These are phyloP conservation scores for Atherinosoma microstoma DNA, from an alignment of 2,797 vertebrate genomes.

Conservation along the genomic window DNA sequence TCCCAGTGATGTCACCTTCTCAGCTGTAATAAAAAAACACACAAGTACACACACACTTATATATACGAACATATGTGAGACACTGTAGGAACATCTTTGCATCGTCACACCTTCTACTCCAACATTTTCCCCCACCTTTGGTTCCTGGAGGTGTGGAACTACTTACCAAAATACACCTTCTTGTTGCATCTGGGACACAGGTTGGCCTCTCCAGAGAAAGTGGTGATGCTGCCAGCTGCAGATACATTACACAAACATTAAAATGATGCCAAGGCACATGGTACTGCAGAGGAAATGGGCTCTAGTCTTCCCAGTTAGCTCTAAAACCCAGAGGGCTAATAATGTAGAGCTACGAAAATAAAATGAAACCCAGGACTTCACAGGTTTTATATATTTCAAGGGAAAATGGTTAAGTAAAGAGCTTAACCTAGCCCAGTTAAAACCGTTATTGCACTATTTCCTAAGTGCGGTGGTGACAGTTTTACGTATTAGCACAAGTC, in stretches of 20 bases:
- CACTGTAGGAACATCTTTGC: constrained; percentile 18
- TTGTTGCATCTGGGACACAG: constrained; percentile 94
- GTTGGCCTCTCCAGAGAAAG: constrained; percentile 96
- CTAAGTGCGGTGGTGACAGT: not conserved
- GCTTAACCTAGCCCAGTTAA: constrained; percentile 21
- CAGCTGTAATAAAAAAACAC: constrained; percentile 77
- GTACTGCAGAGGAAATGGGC: not conserved
- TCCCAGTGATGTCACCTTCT: constrained; percentile 98
- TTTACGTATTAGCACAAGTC: not conserved
- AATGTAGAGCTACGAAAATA: constrained; percentile 2
- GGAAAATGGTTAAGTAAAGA: constrained; percentile 11
- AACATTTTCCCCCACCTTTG: not conserved
- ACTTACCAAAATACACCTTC: constrained; percentile 97
- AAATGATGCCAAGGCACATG: not conserved
- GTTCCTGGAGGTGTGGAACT: not conserved
- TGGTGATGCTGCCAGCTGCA: constrained; percentile 92
- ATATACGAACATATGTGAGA: constrained; percentile 13
- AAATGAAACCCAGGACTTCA: constrained; percentile 10
- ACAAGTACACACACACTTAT: constrained; percentile 20
- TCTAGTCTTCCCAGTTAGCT: constrained; percentile 6
- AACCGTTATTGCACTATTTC: constrained; percentile 30
- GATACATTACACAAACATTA: constrained; percentile 35
- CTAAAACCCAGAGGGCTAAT: constrained; percentile 14
- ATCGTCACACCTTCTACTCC: constrained; percentile 20
- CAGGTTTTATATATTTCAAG: constrained; percentile 15